Evolutionary conservation across 2,113 vertebrate species (phyloP), one percentile per base, ranked within the genome.

Genomic region (Hemicordylus capensis): DNA sequence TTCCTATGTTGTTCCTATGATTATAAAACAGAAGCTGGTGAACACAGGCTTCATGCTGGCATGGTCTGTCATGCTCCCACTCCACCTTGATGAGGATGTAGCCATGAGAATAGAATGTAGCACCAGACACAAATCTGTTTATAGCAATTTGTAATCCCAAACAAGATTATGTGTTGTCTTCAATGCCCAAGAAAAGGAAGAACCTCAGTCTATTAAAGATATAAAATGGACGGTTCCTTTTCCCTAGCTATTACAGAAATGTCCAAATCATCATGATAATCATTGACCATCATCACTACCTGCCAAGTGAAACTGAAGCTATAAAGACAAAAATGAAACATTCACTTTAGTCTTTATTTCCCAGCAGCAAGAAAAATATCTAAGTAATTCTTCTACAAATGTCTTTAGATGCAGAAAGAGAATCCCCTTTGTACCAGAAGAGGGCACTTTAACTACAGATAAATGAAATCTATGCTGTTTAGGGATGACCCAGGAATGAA

Each of bases 401-500:
- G 87, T 73, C 81, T 54, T 15, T 56, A 70, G 54, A 26, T 7
- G 74, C 64, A 6, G 63, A 56, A 79, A 67, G 77, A 58, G 39
- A 24, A 85, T 81, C 3, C 85, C 59, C 42, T 72, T 81, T 24
- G 67, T 85, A 87, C 96, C 96, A 97, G 96, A 92, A 96, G 97
- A 96, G 96, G 96, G 96, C 96, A 95, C 96, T 94, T 95, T 44
- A 95, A 92, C 93, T 94, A 93, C 96, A 96, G 90, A 88, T 91
- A 93, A 96, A 87, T 19, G 17, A 51, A 74, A 70, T 80, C 17
- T 15, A 80, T 11, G 76, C 87, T 22, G 46, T 83, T 54, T 70
- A 76, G 15, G 48, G 87, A 48, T 22, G 86, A 79, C 73, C 83
- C 85, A 22, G 37, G 48, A 67, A 64, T n/a, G 59, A 76, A 83